phyloP scores from a whole-genome alignment of 2,797 vertebrate species.

The Lagorchestes hirsutus region DNA sequence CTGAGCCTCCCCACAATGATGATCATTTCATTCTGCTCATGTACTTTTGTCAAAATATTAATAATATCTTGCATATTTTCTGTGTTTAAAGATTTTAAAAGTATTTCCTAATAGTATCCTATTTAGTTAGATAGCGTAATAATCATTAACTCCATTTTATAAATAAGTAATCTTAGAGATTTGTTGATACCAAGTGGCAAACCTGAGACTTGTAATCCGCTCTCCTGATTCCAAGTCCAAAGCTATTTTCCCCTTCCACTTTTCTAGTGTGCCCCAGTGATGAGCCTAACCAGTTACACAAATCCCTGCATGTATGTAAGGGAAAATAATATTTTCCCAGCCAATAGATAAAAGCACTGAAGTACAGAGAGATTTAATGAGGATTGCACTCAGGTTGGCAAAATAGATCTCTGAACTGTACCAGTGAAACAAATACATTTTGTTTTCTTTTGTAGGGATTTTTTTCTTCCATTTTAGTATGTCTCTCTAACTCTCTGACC shows the following conservation, averaged over 20 bases:
- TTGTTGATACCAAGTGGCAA: no score
- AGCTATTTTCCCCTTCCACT: background rate
- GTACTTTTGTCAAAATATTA: no score
- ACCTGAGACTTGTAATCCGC: background rate
- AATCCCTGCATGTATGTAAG: conserved; percentile 4
- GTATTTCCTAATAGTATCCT: no score
- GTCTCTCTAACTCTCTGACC: no score
- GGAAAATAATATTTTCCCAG: conserved; percentile 46
- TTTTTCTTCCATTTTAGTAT: no score
- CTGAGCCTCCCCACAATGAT: no score
- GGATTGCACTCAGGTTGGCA: background rate
- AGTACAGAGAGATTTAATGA: conserved; percentile 14
- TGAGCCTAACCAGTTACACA: conserved; percentile 10
- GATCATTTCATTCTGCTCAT: no score
- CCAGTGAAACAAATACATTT: no score
- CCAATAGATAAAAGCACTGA: conserved; percentile 17
- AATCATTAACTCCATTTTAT: conserved; percentile 18
- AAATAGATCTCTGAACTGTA: background rate
- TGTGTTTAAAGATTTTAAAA: no score
- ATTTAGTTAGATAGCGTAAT: no score
- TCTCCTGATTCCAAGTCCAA: conserved; percentile 35
- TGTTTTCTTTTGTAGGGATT: no score
- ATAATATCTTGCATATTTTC: no score
- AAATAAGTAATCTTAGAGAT: background rate
- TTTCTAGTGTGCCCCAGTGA: background rate